Conservation (phyloP, 2,797 vertebrate genomes). For the Anas flavirostris region DNA sequence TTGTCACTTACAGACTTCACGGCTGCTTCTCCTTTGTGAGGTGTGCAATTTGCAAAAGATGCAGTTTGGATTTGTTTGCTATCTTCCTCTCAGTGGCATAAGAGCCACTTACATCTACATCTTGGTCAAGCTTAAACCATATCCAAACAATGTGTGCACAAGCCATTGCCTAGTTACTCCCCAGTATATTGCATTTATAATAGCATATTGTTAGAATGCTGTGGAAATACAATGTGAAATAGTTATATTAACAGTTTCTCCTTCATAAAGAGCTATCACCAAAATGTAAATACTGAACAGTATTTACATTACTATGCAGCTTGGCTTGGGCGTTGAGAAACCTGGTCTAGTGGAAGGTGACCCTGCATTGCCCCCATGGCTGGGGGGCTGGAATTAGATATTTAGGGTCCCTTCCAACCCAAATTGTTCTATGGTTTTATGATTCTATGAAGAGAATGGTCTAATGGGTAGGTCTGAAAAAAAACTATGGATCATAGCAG, state of each 20-base stretch:
- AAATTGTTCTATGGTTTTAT: too few relatives aligned
- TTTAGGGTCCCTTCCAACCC: too few relatives aligned
- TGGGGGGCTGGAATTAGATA: too few relatives aligned
- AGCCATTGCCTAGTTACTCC: neutral
- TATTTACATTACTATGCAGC: too few relatives aligned
- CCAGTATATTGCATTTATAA: neutral
- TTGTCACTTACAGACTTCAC: neutral
- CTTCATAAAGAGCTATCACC: neutral
- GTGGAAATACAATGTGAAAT: neutral
- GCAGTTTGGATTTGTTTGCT: neutral
- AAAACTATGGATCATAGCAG: neutral
- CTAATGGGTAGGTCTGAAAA: neutral
- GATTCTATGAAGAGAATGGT: neutral
- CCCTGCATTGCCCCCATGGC: too few relatives aligned
- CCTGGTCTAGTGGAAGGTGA: too few relatives aligned
- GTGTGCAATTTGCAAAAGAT: neutral
- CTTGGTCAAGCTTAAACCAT: neutral
- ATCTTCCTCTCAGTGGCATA: accelerated
- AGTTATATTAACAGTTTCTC: neutral
- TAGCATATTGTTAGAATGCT: neutral
- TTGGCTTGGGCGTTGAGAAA: too few relatives aligned
- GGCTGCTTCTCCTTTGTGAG: neutral
- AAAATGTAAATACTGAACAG: neutral
- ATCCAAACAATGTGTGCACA: neutral
- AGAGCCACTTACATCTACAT: neutral